Conservation (phyloP, 2,888 invertebrate genomes). For the Labia minor region DNA sequence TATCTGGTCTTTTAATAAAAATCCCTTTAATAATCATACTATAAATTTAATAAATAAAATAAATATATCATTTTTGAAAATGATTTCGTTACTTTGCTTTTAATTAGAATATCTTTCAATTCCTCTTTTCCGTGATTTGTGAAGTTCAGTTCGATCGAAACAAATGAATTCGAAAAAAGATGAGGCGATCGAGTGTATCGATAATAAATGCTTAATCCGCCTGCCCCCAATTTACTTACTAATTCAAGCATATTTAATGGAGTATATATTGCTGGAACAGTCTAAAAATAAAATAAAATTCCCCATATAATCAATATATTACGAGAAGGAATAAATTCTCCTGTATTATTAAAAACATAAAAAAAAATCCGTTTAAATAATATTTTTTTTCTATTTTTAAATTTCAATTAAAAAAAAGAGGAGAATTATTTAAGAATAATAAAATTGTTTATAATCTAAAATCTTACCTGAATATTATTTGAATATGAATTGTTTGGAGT, state of each 20-base stretch:
- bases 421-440: too few relatives aligned
- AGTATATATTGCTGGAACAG: conserved; percentile 49
- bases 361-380: too few relatives aligned
- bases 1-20: too few relatives aligned
- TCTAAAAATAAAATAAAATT: conserved; percentile 36
- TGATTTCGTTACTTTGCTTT: conserved; percentile 57
- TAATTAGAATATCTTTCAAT: conserved; percentile 55
- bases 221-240: conserved; percentile 59
- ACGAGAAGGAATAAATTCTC: too few relatives aligned
- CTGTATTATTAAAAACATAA: too few relatives aligned
- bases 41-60: too few relatives aligned
- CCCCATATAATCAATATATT: too few relatives aligned
- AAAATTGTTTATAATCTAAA: too few relatives aligned
- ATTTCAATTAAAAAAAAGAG: too few relatives aligned
- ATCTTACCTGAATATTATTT: conserved; percentile 25
- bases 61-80: too few relatives aligned
- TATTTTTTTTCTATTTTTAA: too few relatives aligned
- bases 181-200: conserved; percentile 70
- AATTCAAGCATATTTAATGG: conserved; percentile 51
- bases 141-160: conserved; percentile 67
- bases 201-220: conserved; percentile 50
- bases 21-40: too few relatives aligned
- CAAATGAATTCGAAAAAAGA: conserved; percentile 70
- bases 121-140: conserved; percentile 58
- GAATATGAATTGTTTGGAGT: conserved; percentile 27